Conservation (phyloP, 2,113 vertebrate species). For the human (Homo sapiens) region DNA sequence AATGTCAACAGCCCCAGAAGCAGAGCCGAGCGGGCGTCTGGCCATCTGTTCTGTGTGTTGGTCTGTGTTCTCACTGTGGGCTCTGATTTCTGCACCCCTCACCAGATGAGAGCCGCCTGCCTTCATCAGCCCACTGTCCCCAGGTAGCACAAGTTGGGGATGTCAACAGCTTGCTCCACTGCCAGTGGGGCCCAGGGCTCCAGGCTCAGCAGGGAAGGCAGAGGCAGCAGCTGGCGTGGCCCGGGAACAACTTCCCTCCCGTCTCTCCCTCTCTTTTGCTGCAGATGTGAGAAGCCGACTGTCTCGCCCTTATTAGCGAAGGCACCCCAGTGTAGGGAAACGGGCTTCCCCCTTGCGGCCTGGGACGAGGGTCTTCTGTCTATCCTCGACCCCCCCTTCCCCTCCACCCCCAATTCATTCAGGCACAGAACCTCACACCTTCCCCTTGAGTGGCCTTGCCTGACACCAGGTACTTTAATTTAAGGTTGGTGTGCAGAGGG, state of each 20-base stretch:
- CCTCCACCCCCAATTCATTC: rapidly evolving
- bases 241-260: slow-evolving; percentile 81
- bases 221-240: slow-evolving; percentile 90
- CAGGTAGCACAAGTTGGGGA: slow-evolving; percentile 75
- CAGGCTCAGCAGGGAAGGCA: slow-evolving; percentile 84
- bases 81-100: slow-evolving; percentile 80
- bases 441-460: rapidly evolving
- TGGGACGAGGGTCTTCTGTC: neutral
- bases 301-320: slow-evolving; percentile 78
- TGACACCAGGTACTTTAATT: rapidly evolving
- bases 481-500: neutral
- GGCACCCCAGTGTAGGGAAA: slow-evolving; percentile 65
- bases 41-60: slow-evolving; percentile 85
- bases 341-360: slow-evolving; percentile 18
- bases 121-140: slow-evolving; percentile 81
- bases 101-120: slow-evolving; percentile 81
- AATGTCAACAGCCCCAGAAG: slow-evolving; percentile 83
- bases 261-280: slow-evolving; percentile 51
- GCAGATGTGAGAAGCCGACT: slow-evolving; percentile 78
- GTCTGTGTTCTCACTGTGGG: slow-evolving; percentile 77
- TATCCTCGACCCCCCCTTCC: rapidly evolving
- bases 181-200: slow-evolving; percentile 78
- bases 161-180: slow-evolving; percentile 86
- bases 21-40: slow-evolving; percentile 77
- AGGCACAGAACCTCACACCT: rapidly evolving